Base-by-base conservation (phyloP, 2,797 vertebrate genomes). In the Huso huso region DNA sequence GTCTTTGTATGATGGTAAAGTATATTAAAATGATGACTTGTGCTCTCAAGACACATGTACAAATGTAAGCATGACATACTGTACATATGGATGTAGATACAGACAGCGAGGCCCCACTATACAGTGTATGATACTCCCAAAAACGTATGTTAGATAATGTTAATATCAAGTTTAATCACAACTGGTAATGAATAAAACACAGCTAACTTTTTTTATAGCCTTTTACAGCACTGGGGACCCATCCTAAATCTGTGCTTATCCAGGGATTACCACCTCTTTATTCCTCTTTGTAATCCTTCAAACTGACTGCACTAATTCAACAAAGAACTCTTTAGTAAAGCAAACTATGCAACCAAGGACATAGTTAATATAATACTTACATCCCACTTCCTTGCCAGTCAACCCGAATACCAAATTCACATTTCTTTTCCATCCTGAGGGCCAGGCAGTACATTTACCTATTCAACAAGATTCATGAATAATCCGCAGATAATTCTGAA, bases 311-410 rank as follows among this genome's bases (percentile, higher is more conserved):
- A 60, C 78, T 78, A 71, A 70, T 61, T 77, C 77, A 75, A 87
- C 83, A 86, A 84, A 83, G 77, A 79, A 71, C 75, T 70, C 61
- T 68, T 78, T 86, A 87, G 84, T 82, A 81, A 84, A 78, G 77
- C 75, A 79, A 79, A 78, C 72, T 76, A 78, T 77, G 82, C 72
- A 78, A 82, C 82, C 73, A 69, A 70, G 79, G 71, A 79, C 74
- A 76, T 74, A 85, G 82, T 83, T 84, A 84, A 82, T 81, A 79
- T 83, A 83, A 85, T 82, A 79, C 86, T 83, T 78, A 80, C 72
- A 78, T 73, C 71, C 15, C 72, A 71, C 71, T 70, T 63, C 71
- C 76, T 58, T 68, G 58, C 7, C 49, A 15, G 61, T 58, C 68
- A 51, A 53, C 50, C n/a, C 65, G 18, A 10, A 61, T 65, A 61